Base-by-base conservation (phyloP, 92 coral and sea anemone genomes). In the Phenganax subtilis region DNA sequence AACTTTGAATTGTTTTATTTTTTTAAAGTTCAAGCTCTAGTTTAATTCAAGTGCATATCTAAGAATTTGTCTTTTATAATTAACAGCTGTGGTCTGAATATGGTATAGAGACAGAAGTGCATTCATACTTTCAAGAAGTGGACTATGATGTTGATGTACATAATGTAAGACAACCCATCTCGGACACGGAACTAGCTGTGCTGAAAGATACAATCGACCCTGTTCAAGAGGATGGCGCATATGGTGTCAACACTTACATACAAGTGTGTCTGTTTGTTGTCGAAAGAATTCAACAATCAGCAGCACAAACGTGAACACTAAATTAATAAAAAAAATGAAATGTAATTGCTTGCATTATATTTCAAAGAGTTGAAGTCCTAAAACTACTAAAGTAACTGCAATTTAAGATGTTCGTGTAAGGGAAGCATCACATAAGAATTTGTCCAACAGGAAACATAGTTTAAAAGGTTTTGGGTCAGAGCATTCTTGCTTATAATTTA, bases 161-260 rank as follows among this genome's bases (percentile, higher is more conserved):
- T 3, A 65, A 55, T 54, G 63, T 2, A n/a, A 15, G 9, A 7
- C 63, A 75, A 75, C 47, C 62, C 51, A 75, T 54, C 31, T 75
- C 64, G 0, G 80, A 75, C 10, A 44, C 8, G 9, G 80, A 75
- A 0, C n/a, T 75, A 57, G 80, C n/a, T 7, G 80, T 55, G 51
- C 14, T 75, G 25, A 75, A 25, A 29, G 51, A 75, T 7, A 20
- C 25, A 12, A 75, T 75, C 10, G 2, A 55, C 64, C 80, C 80
- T n/a, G 54, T 75, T 54, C 63, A 75, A 55, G 80, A 75, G 9
- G 64, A 54, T 75, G 80, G 55, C 55, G 66, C 62, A 54, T 75
- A 55, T 75, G 80, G 80, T 27, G 55, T 75, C 20, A 55, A 55
- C 47, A 55, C 64, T 0, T 75, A 75, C 64, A 17, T 75, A 56